A percentile compares a stretch with the other conserved stretches of the same genome.
Evolutionary conservation across 2,113 vertebrate species (phyloP).

Genomic region (Gobiocypris rarus): DNA sequence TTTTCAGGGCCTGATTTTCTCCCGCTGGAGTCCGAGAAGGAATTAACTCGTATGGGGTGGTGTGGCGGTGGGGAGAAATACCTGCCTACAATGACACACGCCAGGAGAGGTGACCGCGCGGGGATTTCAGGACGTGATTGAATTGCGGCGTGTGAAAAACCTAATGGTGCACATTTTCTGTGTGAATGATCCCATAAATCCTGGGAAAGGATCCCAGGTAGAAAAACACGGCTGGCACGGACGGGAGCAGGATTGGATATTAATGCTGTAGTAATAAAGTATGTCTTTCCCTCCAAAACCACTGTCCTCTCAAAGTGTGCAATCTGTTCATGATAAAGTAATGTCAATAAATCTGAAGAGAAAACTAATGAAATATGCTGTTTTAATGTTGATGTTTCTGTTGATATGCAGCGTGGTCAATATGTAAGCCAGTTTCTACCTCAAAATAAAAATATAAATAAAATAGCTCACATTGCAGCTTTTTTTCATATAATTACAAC

Average conservation of each 20-base stretch:
- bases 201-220: conserved; percentile 47
- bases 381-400: conserved; percentile 9
- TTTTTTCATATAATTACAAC: not conserved
- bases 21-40: conserved; percentile 39
- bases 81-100: conserved; percentile 41
- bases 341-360: conserved; percentile 42
- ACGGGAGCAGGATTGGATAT: conserved; percentile 51
- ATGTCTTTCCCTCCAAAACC: conserved; percentile 35
- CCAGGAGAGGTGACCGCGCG: conserved; percentile 32
- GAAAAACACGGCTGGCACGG: conserved; percentile 49
- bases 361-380: conserved; percentile 32
- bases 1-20: conserved; percentile 53
- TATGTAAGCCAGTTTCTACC: not conserved
- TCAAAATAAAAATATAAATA: not conserved
- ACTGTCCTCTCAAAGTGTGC: conserved; percentile 38
- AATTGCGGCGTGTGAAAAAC: conserved; percentile 59
- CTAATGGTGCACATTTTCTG: conserved; percentile 63
- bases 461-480: not conserved
- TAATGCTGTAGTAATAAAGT: conserved; percentile 59
- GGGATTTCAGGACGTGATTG: conserved; percentile 60
- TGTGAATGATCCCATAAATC: conserved; percentile 64
- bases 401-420: conserved; percentile 22
- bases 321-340: conserved; percentile 44
- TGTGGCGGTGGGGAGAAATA: conserved; percentile 29
- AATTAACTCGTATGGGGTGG: conserved; percentile 53